phyloP scores from a whole-genome alignment of 2,797 vertebrate species.

The Crocidura indochinensis region DNA sequence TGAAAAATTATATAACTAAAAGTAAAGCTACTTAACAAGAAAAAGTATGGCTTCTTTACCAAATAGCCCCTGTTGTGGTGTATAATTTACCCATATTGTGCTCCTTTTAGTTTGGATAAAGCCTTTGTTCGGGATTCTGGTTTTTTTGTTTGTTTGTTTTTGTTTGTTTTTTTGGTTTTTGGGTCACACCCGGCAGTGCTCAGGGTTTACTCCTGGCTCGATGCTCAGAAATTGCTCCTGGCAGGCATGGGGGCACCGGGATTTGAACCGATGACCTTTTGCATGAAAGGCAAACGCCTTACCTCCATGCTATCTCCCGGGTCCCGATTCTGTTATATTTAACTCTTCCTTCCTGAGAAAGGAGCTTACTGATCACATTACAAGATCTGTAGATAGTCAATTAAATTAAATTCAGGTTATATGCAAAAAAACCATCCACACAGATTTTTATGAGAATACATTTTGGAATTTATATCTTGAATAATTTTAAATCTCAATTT shows the following conservation, averaged over 20 bases:
- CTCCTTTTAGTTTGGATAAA: conserved; percentile 41
- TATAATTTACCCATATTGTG: conserved; percentile 12
- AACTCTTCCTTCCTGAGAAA: background rate
- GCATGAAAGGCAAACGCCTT: too few relatives aligned
- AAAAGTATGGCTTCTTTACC: background rate
- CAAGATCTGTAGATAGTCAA: background rate
- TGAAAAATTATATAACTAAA: conserved; percentile 21
- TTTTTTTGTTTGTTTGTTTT: background rate
- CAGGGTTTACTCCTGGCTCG: too few relatives aligned
- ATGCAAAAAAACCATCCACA: conserved; percentile 43
- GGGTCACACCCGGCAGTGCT: too few relatives aligned
- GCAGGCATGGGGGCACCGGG: too few relatives aligned
- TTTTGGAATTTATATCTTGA: background rate
- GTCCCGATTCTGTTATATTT: background rate
- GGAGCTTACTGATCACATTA: background rate
- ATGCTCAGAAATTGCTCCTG: too few relatives aligned
- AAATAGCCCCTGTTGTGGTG: background rate
- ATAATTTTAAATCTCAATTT: conserved; percentile 47
- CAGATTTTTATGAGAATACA: conserved; percentile 50
- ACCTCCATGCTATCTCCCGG: too few relatives aligned
- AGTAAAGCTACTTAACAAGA: conserved; percentile 19
- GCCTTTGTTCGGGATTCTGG: conserved; percentile 30
- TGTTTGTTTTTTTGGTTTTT: too few relatives aligned
- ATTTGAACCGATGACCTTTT: too few relatives aligned
- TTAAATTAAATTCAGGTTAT: conserved; percentile 4